Evolutionary conservation across 2,113 vertebrate species (phyloP).

Genomic region (Leiothrix lutea): DNA sequence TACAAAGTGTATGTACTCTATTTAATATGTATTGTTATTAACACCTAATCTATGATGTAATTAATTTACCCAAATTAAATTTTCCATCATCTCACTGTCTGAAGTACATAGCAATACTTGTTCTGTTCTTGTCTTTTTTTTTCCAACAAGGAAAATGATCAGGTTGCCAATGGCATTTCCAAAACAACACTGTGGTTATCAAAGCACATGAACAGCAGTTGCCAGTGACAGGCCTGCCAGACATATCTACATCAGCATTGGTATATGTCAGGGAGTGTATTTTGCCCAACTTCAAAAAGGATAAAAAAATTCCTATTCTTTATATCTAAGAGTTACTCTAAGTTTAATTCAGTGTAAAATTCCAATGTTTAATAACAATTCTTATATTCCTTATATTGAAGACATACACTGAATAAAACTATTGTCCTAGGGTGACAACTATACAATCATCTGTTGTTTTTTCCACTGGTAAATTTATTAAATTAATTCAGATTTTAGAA

Average conservation of each 20-base stretch:
- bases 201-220: neutral
- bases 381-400: neutral
- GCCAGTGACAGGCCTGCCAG: neutral
- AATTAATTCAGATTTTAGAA: neutral
- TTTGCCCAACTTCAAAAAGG: neutral
- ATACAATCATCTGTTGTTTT: neutral
- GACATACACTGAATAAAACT: neutral
- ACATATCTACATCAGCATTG: fast-evolving
- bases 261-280: neutral
- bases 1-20: neutral
- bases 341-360: neutral
- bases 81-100: neutral
- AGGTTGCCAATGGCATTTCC: neutral
- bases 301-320: neutral
- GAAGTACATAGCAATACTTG: neutral
- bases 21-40: neutral
- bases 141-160: neutral
- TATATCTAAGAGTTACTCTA: neutral
- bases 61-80: neutral
- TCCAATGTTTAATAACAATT: neutral
- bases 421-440: too few relatives aligned
- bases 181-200: neutral
- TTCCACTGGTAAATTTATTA: neutral
- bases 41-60: neutral
- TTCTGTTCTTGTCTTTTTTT: neutral